These are phyloP conservation scores for Troides helena DNA, from an alignment of 2,888 invertebrate species.

Conservation along the genomic window DNA sequence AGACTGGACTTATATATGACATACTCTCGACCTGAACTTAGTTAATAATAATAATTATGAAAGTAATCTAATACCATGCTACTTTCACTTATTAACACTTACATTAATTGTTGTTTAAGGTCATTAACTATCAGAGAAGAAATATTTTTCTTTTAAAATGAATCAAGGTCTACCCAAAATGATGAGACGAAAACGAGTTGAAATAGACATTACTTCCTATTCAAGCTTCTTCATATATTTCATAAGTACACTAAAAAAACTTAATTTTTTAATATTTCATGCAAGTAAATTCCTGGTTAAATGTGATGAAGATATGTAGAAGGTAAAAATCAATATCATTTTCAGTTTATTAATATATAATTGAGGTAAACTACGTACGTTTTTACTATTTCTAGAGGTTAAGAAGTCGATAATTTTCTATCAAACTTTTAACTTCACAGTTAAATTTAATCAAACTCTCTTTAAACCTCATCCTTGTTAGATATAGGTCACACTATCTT, in stretches of 20 bases:
- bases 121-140: neutral
- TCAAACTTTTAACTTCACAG: too few species aligned
- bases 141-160: too few species aligned
- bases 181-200: neutral
- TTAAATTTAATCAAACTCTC: too few species aligned
- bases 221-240: neutral
- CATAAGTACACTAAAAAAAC: neutral
- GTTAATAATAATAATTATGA: neutral
- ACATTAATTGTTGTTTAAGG: neutral
- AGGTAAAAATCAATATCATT: neutral
- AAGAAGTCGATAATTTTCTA: neutral
- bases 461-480: too few species aligned
- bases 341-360: neutral
- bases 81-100: neutral
- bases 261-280: neutral
- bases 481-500: too few species aligned
- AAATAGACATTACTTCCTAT: neutral
- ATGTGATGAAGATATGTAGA: neutral
- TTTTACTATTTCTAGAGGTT: neutral
- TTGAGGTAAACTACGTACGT: neutral
- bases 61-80: neutral
- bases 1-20: neutral
- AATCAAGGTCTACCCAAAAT: neutral
- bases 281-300: neutral
- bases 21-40: neutral